Conservation (phyloP, 2,113 vertebrate species). For the Cariama cristata region DNA sequence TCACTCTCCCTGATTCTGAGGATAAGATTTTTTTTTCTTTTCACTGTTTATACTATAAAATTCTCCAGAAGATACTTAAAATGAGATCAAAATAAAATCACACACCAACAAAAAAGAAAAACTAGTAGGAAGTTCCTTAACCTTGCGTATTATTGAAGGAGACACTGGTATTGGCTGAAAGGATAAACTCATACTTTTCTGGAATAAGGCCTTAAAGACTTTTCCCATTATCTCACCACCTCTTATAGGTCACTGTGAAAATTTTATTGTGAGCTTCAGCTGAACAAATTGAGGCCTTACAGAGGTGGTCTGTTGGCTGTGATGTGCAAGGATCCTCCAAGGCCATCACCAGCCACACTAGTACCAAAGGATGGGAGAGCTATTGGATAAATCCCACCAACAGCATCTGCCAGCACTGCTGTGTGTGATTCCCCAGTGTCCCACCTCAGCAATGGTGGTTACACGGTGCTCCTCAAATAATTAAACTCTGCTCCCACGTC, state of each 20-base stretch:
- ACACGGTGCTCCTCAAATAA: fast-evolving
- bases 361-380: background rate
- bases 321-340: background rate
- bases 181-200: background rate
- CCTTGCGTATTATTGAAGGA: background rate
- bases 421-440: background rate
- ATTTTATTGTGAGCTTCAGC: background rate
- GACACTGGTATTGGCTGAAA: background rate
- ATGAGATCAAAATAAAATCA: background rate
- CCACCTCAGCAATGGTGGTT: background rate
- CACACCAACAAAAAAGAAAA: background rate
- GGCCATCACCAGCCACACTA: background rate
- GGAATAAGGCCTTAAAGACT: background rate
- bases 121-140: background rate
- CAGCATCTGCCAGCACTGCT: background rate
- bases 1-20: background rate
- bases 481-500: background rate
- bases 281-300: background rate
- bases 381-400: background rate
- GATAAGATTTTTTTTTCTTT: background rate
- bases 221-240: background rate
- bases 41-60: background rate
- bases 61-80: background rate
- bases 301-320: background rate
- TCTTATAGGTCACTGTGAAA: background rate